These are phyloP conservation scores for Liasis olivaceus DNA, from an alignment of 2,797 vertebrate genomes.

Conservation along the genomic window DNA sequence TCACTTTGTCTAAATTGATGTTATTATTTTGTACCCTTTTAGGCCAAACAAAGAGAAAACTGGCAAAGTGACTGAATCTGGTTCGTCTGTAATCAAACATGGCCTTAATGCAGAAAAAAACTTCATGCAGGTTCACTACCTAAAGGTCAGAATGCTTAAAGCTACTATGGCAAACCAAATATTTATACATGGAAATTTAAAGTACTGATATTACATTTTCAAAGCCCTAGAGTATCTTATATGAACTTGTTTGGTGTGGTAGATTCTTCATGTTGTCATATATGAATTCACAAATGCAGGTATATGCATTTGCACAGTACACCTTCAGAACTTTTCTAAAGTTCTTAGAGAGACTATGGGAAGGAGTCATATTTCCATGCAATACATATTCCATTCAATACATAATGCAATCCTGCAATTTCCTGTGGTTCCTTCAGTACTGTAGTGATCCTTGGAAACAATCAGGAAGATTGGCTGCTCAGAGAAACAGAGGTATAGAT, in stretches of 20 bases:
- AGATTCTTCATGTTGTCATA: no score
- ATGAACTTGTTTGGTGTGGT: background rate
- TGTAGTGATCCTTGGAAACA: background rate
- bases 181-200: background rate
- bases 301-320: background rate
- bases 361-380: background rate
- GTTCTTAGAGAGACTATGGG: background rate
- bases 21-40: slow-evolving; percentile 44
- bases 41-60: slow-evolving; percentile 92
- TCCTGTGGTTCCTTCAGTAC: background rate
- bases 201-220: background rate
- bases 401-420: background rate
- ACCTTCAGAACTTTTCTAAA: background rate
- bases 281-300: background rate
- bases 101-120: slow-evolving; percentile 92
- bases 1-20: background rate
- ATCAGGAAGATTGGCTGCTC: background rate
- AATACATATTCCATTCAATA: background rate
- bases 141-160: slow-evolving; percentile 82
- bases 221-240: background rate
- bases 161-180: background rate
- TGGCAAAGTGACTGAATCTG: slow-evolving; percentile 84
- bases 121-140: slow-evolving; percentile 97
- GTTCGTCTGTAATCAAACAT: slow-evolving; percentile 88
- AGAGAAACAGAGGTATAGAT: background rate